These are phyloP conservation scores for Clupea harengus DNA, from an alignment of 2,113 vertebrate genomes.

Conservation along the genomic window DNA sequence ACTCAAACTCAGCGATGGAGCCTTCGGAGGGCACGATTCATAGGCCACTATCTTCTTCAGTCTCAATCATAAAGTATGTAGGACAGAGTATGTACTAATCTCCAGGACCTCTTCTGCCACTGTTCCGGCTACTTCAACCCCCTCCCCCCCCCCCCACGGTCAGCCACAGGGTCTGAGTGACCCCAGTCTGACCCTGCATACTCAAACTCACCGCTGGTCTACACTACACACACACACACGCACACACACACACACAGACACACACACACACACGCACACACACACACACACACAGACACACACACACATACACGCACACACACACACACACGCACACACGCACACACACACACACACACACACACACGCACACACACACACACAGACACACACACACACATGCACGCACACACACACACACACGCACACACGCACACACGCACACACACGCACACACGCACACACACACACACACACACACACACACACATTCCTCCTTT, in stretches of 20 bases:
- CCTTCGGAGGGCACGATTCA: not conserved
- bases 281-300: not conserved
- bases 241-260: no score
- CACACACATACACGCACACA: not conserved
- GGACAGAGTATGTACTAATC: not conserved
- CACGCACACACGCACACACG: not conserved
- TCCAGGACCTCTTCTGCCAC: not conserved
- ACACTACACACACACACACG: not conserved
- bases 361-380: no score
- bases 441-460: not conserved
- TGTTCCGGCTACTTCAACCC: not conserved
- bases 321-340: not conserved
- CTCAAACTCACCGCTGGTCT: not conserved
- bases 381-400: not conserved
- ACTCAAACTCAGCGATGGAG: not conserved
- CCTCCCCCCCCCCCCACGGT: no score
- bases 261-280: no score
- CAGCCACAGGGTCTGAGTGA: not conserved
- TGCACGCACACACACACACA: no score
- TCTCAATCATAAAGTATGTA: not conserved
- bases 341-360: no score
- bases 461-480: not conserved
- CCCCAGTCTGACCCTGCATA: not conserved
- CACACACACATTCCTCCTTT: not conserved
- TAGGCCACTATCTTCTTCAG: no score